Base-by-base conservation (phyloP, 2,113 vertebrate genomes). In the Sisor rabdophorus region DNA sequence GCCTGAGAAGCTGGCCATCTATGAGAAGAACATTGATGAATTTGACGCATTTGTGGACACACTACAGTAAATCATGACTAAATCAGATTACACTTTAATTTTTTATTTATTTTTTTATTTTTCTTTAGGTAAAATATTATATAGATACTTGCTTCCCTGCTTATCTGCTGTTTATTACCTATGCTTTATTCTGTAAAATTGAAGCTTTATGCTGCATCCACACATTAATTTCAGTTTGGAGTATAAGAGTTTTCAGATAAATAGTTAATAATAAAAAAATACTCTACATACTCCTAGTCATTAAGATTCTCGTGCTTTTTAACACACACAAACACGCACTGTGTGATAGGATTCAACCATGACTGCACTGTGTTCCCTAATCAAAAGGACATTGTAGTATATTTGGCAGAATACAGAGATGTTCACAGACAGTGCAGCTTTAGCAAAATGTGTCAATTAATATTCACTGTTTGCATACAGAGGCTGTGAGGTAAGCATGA, bases 1-100 rank as follows among this genome's bases (percentile, higher is more conserved):
- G 78, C 97, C 97, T 0, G 97, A 98, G 89, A 99, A 98, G 85
- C 87, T 99, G 87, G 96, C 96, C 52, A 91, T 95, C 65, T 98
- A 98, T 0, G 97, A 99, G 91, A 97, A 95, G 80, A 98, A 98
- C 3, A 98, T 99, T 7, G 94, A 96, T 58, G 97, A 99, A 85
- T 98, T 99, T 73, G 97, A 99, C 71, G 95, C 96, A n/a, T 99
- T 99, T 79, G 96, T 99, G 78, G 97, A 99, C 84, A 99, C 95
- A 71, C 92, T 99, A 78, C 96, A 99, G 89, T 98, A 94, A 90
- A 73, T 19, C 52, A 61, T 22, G 47, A 48, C 36, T 47, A 28
- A 78, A n/a, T 54, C 30, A 20, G 56, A 58, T 40, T 40, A 48
- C 47, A 22, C 44, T 60, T 58, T 54, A 64, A 50, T 76, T 24